These are phyloP conservation scores for Planiliza haematocheilus DNA, from an alignment of 2,113 vertebrate genomes.

Conservation along the genomic window DNA sequence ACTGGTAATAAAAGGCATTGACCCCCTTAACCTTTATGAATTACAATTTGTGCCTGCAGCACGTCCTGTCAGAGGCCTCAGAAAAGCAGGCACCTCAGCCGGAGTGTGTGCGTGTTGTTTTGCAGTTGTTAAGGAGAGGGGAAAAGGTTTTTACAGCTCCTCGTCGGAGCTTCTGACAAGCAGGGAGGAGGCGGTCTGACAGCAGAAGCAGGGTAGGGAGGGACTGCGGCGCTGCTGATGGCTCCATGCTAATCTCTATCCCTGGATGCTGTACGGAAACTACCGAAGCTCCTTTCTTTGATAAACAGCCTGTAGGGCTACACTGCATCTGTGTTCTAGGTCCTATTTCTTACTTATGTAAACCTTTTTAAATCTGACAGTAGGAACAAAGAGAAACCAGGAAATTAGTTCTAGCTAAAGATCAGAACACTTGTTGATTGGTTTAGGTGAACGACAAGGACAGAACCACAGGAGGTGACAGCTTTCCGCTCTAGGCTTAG, in stretches of 20 bases:
- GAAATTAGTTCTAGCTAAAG: background rate
- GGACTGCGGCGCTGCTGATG: slow-evolving; percentile 79
- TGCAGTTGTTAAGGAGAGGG: slow-evolving; percentile 85
- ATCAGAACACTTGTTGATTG: slow-evolving; percentile 33
- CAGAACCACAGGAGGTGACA: background rate
- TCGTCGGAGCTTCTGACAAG: slow-evolving; percentile 85
- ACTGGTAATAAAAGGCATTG: slow-evolving; percentile 89
- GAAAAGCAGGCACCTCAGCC: slow-evolving; percentile 84
- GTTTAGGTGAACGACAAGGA: background rate
- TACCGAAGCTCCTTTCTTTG: slow-evolving; percentile 55
- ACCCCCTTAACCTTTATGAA: slow-evolving; percentile 90
- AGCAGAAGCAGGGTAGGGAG: slow-evolving; percentile 79
- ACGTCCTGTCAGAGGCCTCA: slow-evolving; percentile 87
- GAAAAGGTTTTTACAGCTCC: slow-evolving; percentile 86
- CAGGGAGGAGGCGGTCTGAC: slow-evolving; percentile 83
- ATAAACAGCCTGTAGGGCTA: slow-evolving; percentile 45
- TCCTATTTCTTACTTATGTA: slow-evolving; percentile 2
- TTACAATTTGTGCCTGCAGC: slow-evolving; percentile 89
- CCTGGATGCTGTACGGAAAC: slow-evolving; percentile 70
- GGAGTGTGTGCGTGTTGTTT: slow-evolving; percentile 82
- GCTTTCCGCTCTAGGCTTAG: background rate
- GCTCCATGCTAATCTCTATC: slow-evolving; percentile 80
- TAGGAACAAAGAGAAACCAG: background rate
- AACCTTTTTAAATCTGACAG: slow-evolving; percentile 3
- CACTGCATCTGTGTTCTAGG: slow-evolving; percentile 33